Conservation (phyloP, 2,888 invertebrate genomes). For the Formica aserva region DNA sequence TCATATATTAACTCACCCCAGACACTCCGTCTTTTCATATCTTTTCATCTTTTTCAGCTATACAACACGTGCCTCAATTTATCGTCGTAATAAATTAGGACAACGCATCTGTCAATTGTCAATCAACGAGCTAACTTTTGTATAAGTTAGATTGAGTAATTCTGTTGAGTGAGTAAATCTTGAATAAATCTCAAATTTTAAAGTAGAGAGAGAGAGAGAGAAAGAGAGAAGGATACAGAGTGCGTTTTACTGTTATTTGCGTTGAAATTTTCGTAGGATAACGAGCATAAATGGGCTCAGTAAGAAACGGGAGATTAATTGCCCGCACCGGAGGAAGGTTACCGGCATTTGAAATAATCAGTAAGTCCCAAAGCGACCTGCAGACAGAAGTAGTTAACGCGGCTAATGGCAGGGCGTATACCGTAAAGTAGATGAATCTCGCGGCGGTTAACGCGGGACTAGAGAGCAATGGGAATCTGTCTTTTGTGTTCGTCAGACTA, state of each 20-base stretch:
- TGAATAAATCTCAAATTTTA: neutral
- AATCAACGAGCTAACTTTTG: neutral
- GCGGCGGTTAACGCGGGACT: neutral
- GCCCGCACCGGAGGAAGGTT: neutral
- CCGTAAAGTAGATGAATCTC: constrained; percentile 19
- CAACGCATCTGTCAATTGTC: neutral
- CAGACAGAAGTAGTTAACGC: constrained; percentile 13
- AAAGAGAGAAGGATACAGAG: too few relatives aligned
- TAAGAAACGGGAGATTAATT: constrained; percentile 16
- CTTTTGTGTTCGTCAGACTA: constrained; percentile 51
- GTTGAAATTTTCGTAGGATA: neutral
- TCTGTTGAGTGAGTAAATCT: constrained; percentile 7
- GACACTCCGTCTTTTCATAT: constrained; percentile 15
- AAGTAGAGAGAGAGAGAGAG: neutral
- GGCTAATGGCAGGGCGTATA: constrained; percentile 19
- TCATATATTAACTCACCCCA: constrained; percentile 14
- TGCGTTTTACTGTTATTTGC: neutral
- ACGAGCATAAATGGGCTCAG: constrained; percentile 7
- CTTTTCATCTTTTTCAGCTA: neutral
- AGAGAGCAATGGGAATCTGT: constrained; percentile 13
- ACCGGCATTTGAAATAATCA: constrained; percentile 26
- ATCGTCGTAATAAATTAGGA: constrained; percentile 11
- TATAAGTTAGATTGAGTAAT: constrained; percentile 4
- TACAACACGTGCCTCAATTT: neutral
- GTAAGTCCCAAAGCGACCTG: neutral